Evolutionary conservation across 2,797 vertebrate species (phyloP).

Genomic region (Anabacerthia variegaticeps): DNA sequence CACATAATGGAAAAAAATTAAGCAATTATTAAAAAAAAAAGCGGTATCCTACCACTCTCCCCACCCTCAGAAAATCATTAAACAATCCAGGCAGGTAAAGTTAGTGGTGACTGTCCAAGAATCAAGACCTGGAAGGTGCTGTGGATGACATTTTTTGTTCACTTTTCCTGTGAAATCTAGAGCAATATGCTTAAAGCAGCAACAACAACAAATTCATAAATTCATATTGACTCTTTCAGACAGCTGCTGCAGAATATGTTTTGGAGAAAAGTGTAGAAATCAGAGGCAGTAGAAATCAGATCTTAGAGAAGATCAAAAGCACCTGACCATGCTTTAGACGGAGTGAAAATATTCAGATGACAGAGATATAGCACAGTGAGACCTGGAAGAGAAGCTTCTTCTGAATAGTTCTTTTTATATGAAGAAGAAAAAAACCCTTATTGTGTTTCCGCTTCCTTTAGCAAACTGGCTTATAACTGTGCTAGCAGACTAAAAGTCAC

Average conservation of each 20-base stretch:
- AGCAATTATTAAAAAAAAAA: not conserved
- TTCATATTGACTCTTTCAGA: not conserved
- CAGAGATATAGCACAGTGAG: not conserved
- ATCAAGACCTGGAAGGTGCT: not conserved
- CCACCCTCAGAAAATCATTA: not conserved
- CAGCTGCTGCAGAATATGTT: not conserved
- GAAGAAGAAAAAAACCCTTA: accelerated
- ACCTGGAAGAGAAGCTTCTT: not conserved
- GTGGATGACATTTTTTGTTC: not conserved
- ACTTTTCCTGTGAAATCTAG: not conserved
- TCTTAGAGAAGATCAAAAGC: not conserved
- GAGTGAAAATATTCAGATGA: not conserved
- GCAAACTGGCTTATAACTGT: not conserved
- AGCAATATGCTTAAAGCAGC: not conserved
- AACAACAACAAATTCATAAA: not conserved
- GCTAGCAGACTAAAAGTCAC: not conserved
- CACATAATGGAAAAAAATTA: not conserved
- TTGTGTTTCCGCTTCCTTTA: not conserved
- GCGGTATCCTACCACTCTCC: not conserved
- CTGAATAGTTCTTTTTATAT: not conserved
- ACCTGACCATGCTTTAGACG: not conserved
- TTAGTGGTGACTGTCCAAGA: not conserved
- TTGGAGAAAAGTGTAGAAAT: not conserved
- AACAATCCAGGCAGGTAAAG: not conserved
- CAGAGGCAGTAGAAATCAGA: not conserved